phyloP scores from a whole-genome alignment of 2,888 invertebrate genomes.

The Lamproptera curius region DNA sequence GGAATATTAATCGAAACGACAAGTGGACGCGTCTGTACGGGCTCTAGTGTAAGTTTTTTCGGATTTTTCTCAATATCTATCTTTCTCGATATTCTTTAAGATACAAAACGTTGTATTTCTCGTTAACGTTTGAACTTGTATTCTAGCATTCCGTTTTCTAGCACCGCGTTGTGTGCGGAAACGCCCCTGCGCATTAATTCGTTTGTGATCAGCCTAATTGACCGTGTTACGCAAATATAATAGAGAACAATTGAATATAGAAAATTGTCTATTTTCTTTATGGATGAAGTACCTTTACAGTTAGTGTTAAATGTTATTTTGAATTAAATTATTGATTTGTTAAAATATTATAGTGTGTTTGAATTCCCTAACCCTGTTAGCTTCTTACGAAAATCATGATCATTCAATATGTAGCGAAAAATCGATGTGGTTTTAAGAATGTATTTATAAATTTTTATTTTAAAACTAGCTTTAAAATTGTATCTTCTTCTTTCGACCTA shows the following conservation, averaged over 20 bases:
- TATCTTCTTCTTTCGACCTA: too few species aligned
- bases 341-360: slow-evolving; percentile 48
- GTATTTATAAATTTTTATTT: too few species aligned
- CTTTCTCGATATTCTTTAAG: slow-evolving; percentile 71
- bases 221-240: slow-evolving; percentile 33
- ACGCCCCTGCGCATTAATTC: slow-evolving; percentile 60
- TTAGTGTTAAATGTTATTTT: slow-evolving; percentile 69
- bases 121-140: slow-evolving; percentile 41
- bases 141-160: slow-evolving; percentile 52
- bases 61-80: slow-evolving; percentile 71
- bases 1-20: too few species aligned
- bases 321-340: slow-evolving; percentile 73
- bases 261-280: slow-evolving; percentile 61
- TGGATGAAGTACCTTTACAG: slow-evolving; percentile 48
- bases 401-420: too few species aligned
- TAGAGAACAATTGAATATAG: slow-evolving; percentile 44
- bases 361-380: too few species aligned
- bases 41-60: slow-evolving; percentile 55
- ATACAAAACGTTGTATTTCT: slow-evolving; percentile 32
- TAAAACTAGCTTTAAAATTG: too few species aligned
- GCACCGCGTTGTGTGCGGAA: slow-evolving; percentile 52
- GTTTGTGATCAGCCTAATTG: slow-evolving; percentile 61
- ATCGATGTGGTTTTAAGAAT: too few species aligned
- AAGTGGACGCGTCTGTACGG: slow-evolving; percentile 42
- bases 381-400: too few species aligned